phyloP scores from a whole-genome alignment of 2,113 vertebrate species.

The Marmota monax region DNA sequence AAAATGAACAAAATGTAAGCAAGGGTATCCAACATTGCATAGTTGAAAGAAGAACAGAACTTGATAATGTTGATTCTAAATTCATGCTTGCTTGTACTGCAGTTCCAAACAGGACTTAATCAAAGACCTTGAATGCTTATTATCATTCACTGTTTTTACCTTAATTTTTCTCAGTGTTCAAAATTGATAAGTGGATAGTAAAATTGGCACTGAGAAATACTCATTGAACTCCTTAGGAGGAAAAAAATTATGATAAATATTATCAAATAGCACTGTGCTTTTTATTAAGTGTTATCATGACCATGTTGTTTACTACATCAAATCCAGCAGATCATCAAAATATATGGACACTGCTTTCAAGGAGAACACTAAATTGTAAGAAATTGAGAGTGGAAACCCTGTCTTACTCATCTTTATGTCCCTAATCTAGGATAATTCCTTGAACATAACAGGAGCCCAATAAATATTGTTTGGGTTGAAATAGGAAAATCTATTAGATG shows the following conservation, averaged over 20 bases:
- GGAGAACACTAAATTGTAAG: slow-evolving; percentile 23
- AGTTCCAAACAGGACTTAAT: slow-evolving; percentile 1
- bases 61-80: background rate
- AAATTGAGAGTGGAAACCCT: slow-evolving; percentile 50
- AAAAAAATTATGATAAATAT: slow-evolving; percentile 66
- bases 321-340: slow-evolving; percentile 57
- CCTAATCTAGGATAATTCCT: slow-evolving; percentile 13
- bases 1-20: background rate
- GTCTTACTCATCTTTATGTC: slow-evolving; percentile 62
- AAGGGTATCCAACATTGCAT: background rate
- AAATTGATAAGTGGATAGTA: background rate
- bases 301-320: slow-evolving; percentile 21
- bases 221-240: slow-evolving; percentile 18
- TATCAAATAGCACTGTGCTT: slow-evolving; percentile 16
- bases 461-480: slow-evolving; percentile 58
- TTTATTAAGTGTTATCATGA: slow-evolving; percentile 50
- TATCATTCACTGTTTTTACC: background rate
- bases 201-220: slow-evolving; percentile 47
- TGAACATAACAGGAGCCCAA: slow-evolving; percentile 39
- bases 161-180: background rate
- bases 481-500: slow-evolving; percentile 47
- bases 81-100: background rate
- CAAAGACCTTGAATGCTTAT: background rate
- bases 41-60: background rate
- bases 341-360: slow-evolving; percentile 39